A percentile compares a stretch with the other conserved stretches of the same genome.
phyloP scores from a whole-genome alignment of 2,797 vertebrate species.

The Pachyuromys duprasi region DNA sequence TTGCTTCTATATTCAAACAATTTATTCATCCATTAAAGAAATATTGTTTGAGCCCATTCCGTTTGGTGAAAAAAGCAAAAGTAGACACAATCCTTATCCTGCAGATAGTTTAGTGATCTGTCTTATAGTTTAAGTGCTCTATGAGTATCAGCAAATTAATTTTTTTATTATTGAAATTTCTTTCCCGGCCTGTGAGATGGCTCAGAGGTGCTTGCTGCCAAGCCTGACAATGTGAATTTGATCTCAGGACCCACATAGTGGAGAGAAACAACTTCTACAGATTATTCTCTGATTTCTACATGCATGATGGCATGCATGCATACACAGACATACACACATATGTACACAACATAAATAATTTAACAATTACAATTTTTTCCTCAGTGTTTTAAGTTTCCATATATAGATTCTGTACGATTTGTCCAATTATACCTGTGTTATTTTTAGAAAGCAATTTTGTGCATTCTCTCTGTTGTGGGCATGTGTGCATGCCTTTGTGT shows the following conservation, averaged over 20 bases:
- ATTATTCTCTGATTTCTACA: neutral
- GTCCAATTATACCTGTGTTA: neutral
- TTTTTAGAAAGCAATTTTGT: neutral
- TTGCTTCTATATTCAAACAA: neutral
- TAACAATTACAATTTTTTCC: neutral
- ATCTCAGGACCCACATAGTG: neutral
- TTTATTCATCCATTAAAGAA: slow-evolving; percentile 31
- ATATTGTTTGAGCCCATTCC: slow-evolving; percentile 1
- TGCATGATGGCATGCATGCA: neutral
- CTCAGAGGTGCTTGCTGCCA: neutral
- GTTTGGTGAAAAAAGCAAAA: slow-evolving; percentile 16
- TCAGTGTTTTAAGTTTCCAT: neutral
- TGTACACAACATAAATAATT: neutral
- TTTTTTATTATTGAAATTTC: neutral
- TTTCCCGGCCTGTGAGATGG: neutral
- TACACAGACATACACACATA: neutral
- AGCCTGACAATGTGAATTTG: neutral
- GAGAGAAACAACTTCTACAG: neutral
- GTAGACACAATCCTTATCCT: neutral
- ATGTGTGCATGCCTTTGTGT: neutral
- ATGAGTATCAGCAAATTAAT: neutral
- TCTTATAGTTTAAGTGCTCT: neutral
- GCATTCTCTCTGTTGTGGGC: neutral
- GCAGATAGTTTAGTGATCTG: neutral
- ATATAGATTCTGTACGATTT: neutral